Evolutionary conservation across 2,888 invertebrate species (phyloP).

Genomic region (Trissonchulus latispiculum): DNA sequence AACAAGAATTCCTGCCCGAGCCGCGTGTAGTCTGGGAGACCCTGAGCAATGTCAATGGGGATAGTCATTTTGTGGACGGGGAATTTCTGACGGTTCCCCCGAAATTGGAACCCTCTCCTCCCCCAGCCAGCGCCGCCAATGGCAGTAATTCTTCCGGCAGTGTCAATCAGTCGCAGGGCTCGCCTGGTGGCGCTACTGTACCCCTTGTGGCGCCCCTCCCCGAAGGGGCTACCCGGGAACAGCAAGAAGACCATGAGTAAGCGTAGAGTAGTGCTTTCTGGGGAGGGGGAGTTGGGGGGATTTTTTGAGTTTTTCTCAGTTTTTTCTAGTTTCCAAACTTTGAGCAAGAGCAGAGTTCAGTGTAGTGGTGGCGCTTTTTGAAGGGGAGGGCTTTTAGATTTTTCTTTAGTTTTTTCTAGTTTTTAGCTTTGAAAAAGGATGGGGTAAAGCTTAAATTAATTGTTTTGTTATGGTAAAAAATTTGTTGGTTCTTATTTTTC

Average conservation of each 20-base stretch:
- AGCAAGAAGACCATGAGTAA: constrained; percentile 11
- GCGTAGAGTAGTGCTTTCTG: not conserved
- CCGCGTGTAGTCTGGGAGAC: constrained; percentile 53
- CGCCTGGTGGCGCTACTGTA: too few relatives aligned
- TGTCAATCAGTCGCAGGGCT: too few relatives aligned
- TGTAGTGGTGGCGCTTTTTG: too few relatives aligned
- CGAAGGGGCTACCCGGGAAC: not conserved
- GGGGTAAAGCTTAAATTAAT: too few relatives aligned
- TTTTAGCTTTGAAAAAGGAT: too few relatives aligned
- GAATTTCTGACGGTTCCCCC: constrained; percentile 42
- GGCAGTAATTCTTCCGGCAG: not conserved
- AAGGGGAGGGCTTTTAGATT: too few relatives aligned
- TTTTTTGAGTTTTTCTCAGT: too few relatives aligned
- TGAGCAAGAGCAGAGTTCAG: too few relatives aligned
- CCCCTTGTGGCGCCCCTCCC: not conserved
- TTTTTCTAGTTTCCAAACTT: too few relatives aligned
- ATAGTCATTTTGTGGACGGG: constrained; percentile 52
- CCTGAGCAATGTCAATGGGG: constrained; percentile 52
- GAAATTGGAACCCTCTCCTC: not conserved
- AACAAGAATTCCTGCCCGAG: constrained; percentile 53
- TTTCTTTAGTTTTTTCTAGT: too few relatives aligned
- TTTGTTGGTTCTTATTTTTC: too few relatives aligned
- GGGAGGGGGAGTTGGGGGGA: not conserved
- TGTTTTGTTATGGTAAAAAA: too few relatives aligned
- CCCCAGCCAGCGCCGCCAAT: not conserved